Percentiles rank a stretch among this genome's conserved stretches.
These are phyloP conservation scores for Malurus splendens DNA, from an alignment of 2,797 vertebrate species.

Conservation along the genomic window DNA sequence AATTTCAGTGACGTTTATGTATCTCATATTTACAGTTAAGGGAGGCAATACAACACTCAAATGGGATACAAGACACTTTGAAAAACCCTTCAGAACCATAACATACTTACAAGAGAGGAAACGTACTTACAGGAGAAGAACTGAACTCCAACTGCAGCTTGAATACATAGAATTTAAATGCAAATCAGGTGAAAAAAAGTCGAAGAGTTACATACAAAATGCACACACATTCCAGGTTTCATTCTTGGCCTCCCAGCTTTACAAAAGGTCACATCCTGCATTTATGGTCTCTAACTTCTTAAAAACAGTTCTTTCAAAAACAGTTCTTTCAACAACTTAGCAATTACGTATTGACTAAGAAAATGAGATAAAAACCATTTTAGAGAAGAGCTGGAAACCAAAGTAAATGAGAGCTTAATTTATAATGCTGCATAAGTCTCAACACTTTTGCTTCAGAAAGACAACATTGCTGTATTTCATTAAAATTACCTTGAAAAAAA, in stretches of 20 bases:
- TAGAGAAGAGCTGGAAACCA: not conserved
- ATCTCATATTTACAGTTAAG: not conserved
- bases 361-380: not conserved
- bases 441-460: not conserved
- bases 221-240: not conserved
- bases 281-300: not conserved
- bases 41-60: not conserved
- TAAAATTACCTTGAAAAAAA: slow-evolving; percentile 77
- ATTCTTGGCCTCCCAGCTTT: not conserved
- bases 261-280: not conserved
- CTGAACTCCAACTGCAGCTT: not conserved
- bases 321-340: not conserved
- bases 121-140: not conserved
- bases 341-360: not conserved
- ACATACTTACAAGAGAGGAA: not conserved
- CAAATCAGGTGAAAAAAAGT: not conserved
- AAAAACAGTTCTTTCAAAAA: not conserved
- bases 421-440: not conserved
- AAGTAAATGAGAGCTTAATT: not conserved
- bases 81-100: not conserved
- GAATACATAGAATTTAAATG: not conserved
- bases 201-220: not conserved
- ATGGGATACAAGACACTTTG: not conserved
- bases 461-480: not conserved
- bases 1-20: rapidly evolving